phyloP scores from a whole-genome alignment of 1,140 invertebrate species.

The Zophobas atratus region DNA sequence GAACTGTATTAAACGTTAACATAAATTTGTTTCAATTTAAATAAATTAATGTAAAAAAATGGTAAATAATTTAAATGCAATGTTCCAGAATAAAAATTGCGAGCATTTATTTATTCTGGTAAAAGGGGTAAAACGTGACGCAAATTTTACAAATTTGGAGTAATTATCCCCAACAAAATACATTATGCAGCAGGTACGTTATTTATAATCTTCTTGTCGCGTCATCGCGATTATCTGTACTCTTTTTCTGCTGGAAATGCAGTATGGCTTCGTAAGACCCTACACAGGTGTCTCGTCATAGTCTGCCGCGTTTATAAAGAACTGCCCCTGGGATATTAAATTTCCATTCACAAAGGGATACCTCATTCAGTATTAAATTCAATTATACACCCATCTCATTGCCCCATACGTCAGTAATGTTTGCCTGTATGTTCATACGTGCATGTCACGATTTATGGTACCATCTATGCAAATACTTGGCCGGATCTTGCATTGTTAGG shows the following conservation, averaged over 20 bases:
- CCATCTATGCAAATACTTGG: slow-evolving; percentile 37
- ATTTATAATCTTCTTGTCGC: slow-evolving; percentile 1
- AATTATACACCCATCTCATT: slow-evolving; percentile 47
- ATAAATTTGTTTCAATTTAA: too few relatives aligned
- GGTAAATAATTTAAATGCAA: too few relatives aligned
- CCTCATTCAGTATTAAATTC: slow-evolving; percentile 52
- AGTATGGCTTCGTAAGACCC: slow-evolving; percentile 48
- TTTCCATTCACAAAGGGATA: slow-evolving; percentile 51
- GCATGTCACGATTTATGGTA: slow-evolving; percentile 41
- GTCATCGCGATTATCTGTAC: slow-evolving; percentile 14
- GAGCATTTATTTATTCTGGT: too few relatives aligned
- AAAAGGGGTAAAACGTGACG: too few relatives aligned
- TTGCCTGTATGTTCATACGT: slow-evolving; percentile 18
- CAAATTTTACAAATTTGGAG: too few relatives aligned
- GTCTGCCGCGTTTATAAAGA: slow-evolving; percentile 49
- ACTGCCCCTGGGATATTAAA: slow-evolving; percentile 50
- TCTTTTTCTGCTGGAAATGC: not conserved
- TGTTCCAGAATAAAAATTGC: too few relatives aligned
- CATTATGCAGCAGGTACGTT: too few relatives aligned
- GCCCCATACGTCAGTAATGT: slow-evolving; percentile 19
- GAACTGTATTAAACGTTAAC: too few relatives aligned
- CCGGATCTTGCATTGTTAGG: slow-evolving; percentile 43
- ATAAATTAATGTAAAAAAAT: too few relatives aligned
- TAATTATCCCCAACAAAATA: too few relatives aligned
- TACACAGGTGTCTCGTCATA: slow-evolving; percentile 49